phyloP scores from a whole-genome alignment of 2,113 vertebrate genomes.

The Pholis gunnellus region DNA sequence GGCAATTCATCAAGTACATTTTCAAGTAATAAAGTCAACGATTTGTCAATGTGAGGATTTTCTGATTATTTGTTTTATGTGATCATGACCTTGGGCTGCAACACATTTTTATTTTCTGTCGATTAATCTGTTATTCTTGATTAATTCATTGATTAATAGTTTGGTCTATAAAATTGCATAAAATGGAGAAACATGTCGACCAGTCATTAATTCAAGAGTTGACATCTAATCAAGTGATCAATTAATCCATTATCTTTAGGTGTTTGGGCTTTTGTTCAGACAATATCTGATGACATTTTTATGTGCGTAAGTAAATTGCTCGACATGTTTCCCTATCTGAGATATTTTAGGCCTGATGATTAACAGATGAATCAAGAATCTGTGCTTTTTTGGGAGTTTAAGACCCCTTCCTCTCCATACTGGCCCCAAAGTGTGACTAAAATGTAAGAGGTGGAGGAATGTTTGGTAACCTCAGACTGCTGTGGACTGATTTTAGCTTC shows the following conservation, averaged over 20 bases:
- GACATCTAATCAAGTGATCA: too few species aligned
- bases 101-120: neutral
- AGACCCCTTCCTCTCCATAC: neutral
- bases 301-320: neutral
- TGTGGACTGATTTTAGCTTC: neutral
- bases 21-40: too few species aligned
- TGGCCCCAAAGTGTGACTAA: neutral
- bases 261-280: neutral
- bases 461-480: neutral
- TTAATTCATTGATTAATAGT: too few species aligned
- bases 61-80: neutral
- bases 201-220: too few species aligned
- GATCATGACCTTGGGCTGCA: neutral
- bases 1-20: neutral
- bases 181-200: too few species aligned
- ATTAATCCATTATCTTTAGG: neutral
- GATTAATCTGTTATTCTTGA: too few species aligned
- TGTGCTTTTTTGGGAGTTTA: neutral
- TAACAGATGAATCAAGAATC: neutral
- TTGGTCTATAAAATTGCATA: too few species aligned
- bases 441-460: neutral
- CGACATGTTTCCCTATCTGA: neutral
- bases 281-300: neutral
- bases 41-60: neutral
- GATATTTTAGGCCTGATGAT: neutral